These are phyloP conservation scores for Amiota communis DNA, from an alignment of 2,888 invertebrate genomes.

Conservation along the genomic window DNA sequence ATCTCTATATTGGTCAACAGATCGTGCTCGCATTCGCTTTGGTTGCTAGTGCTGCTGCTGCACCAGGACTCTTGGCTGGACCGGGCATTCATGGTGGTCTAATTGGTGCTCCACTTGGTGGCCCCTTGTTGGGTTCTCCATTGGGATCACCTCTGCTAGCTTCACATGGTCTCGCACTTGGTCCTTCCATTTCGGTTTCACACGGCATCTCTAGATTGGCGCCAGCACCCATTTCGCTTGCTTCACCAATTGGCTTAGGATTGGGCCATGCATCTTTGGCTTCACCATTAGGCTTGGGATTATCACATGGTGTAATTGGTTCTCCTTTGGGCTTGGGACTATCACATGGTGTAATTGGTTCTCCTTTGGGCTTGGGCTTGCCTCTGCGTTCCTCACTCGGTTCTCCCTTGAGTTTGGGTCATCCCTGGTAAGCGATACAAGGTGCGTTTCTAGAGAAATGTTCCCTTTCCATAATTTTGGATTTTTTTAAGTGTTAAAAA, in stretches of 20 bases:
- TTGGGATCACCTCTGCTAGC: slow-evolving; percentile 30
- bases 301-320: slow-evolving; percentile 46
- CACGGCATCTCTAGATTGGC: slow-evolving; percentile 52
- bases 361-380: slow-evolving; percentile 37
- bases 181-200: slow-evolving; percentile 46
- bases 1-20: slow-evolving; percentile 43
- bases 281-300: slow-evolving; percentile 33
- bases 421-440: slow-evolving; percentile 61
- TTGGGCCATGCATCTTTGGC: slow-evolving; percentile 46
- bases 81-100: slow-evolving; percentile 33
- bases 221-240: slow-evolving; percentile 44
- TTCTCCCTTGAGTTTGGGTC: slow-evolving; percentile 50
- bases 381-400: slow-evolving; percentile 29
- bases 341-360: slow-evolving; percentile 45
- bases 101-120: slow-evolving; percentile 36
- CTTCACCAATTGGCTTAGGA: slow-evolving; percentile 52
- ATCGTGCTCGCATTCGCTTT: slow-evolving; percentile 61
- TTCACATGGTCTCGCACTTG: slow-evolving; percentile 42
- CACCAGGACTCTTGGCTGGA: slow-evolving; percentile 68
- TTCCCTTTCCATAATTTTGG: no score
- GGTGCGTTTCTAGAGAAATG: no score
- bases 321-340: slow-evolving; percentile 36
- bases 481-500: neutral
- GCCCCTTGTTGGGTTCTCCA: slow-evolving; percentile 36
- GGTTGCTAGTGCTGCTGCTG: slow-evolving; percentile 66